Evolutionary conservation across 2,113 vertebrate genomes (phyloP).

Genomic region (Pheucticus melanocephalus): DNA sequence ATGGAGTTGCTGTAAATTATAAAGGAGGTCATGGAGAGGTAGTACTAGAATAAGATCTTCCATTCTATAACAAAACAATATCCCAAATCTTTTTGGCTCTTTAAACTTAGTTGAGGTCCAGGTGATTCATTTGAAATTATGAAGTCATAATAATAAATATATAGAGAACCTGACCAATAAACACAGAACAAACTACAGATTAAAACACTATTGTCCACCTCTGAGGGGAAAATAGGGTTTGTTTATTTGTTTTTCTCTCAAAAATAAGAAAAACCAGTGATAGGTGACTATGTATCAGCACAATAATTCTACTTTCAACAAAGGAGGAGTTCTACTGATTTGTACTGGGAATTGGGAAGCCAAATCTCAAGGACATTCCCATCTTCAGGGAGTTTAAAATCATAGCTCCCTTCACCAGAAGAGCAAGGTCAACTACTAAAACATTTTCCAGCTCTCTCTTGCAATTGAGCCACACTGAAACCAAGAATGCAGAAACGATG

Average conservation of each 20-base stretch:
- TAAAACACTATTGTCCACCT: neutral
- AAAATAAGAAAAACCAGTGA: neutral
- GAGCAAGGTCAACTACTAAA: neutral
- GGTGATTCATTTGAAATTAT: neutral
- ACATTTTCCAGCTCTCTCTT: neutral
- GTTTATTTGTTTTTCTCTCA: neutral
- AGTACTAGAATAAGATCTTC: neutral
- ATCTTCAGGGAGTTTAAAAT: neutral
- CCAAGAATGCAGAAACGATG: neutral
- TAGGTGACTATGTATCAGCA: neutral
- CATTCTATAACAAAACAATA: neutral
- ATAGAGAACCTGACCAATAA: neutral
- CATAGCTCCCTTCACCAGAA: neutral
- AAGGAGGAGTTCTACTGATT: neutral
- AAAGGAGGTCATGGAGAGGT: neutral
- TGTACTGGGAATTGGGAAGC: neutral
- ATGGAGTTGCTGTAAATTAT: neutral
- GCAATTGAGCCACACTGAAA: neutral
- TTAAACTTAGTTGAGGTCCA: neutral
- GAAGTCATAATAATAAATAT: neutral
- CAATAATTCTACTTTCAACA: neutral
- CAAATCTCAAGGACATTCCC: neutral
- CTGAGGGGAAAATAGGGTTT: neutral
- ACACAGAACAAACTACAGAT: neutral
- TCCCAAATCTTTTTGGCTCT: rapidly evolving